Base-by-base conservation (phyloP, 2,113 vertebrate genomes). In the Elephas maximus region DNA sequence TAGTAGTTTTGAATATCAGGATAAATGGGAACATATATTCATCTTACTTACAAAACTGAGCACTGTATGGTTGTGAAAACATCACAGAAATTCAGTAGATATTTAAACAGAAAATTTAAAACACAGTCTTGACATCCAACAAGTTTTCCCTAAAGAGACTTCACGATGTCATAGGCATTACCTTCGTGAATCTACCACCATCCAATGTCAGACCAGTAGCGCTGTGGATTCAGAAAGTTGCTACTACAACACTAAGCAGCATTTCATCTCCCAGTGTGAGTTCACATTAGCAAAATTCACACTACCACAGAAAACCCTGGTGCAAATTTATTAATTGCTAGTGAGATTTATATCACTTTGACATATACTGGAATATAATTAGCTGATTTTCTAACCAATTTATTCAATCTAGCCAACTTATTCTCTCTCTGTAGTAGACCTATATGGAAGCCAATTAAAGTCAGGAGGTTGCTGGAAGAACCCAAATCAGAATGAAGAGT, bases 41-140 rank as follows among this genome's bases (percentile, higher is more conserved):
- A 51, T 41, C 63, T 26, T 73, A 23, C 20, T 96, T 17, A 78
- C 17, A 91, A 97, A 94, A 69, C 8, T 81, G 44, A 88, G 14
- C 6, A 33, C 62, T 21, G 7, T 0, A 18, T 91, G 94, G 11
- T 4, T 51, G 18, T 67, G 60, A 53, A 93, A 84, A 81, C 21
- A 88, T 4, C 45, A 91, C 6, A 96, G 74, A 76, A 88, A 95
- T 77, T 90, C 74, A 85, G 76, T 2, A 84, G 60, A 92, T 80
- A 88, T 67, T 76, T n/a, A 79, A 90, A 71, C 33, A 73, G 20
- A 48, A 92, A 92, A 89, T 11, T 71, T 44, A 18, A 77, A 51
- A 90, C 4, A 37, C 8, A 12, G 51, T 73, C 93, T 90, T 87
- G 45, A 67, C 37, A 84, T 69, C 14, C 21, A 45, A 76, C n/a